These are phyloP conservation scores for Thaleichthys pacificus DNA, from an alignment of 2,797 vertebrate genomes.

Conservation along the genomic window DNA sequence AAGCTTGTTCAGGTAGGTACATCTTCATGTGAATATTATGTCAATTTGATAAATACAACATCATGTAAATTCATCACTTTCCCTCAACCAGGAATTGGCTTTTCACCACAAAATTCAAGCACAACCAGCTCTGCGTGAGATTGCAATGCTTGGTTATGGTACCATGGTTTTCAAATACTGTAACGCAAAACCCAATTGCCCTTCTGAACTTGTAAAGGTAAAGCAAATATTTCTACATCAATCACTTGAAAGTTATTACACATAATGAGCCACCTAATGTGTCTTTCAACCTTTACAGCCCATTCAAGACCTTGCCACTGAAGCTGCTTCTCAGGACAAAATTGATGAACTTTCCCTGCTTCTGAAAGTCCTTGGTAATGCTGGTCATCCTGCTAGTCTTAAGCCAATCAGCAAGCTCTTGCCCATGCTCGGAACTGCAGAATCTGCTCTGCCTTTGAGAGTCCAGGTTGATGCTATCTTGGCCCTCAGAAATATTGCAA, in stretches of 20 bases:
- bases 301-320: constrained; percentile 58
- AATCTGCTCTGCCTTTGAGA: constrained; percentile 53
- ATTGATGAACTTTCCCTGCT: constrained; percentile 50
- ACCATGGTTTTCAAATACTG: constrained; percentile 80
- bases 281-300: constrained; percentile 56
- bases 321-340: constrained; percentile 54
- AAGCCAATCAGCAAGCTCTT: constrained; percentile 78
- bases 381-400: constrained; percentile 74
- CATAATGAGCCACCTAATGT: not conserved
- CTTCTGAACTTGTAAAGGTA: constrained; percentile 78
- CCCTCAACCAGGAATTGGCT: constrained; percentile 47
- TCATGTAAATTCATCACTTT: not conserved
- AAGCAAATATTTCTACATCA: constrained; percentile 2
- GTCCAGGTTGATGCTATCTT: constrained; percentile 68
- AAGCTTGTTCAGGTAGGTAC: constrained; percentile 58
- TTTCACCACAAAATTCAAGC: constrained; percentile 41
- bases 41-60: not conserved
- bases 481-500: constrained; percentile 77
- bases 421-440: constrained; percentile 65
- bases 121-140: constrained; percentile 65
- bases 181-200: constrained; percentile 62
- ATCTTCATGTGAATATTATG: not conserved
- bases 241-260: not conserved
- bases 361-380: constrained; percentile 79
- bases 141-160: constrained; percentile 77